Conservation (phyloP, 1,140 invertebrate genomes). For the Teleopsis dalmanni region DNA sequence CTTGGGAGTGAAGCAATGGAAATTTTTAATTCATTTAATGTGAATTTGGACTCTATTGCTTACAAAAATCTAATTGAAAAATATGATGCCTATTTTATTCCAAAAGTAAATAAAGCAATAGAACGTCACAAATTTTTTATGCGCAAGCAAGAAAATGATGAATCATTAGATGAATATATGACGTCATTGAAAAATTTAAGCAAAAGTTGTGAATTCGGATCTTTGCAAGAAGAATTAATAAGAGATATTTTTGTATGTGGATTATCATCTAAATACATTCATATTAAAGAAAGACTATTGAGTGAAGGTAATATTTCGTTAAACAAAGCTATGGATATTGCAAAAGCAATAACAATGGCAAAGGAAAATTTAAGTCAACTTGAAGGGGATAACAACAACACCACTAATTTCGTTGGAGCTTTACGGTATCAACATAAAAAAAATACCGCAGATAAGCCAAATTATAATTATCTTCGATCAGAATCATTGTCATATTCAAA, state of each 20-base stretch:
- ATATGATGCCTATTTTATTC: constrained; percentile 18
- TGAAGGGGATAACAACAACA: neutral
- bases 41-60: constrained; percentile 2
- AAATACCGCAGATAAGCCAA: no score
- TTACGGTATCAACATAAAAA: no score
- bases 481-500: no score
- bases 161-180: constrained; percentile 17
- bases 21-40: constrained; percentile 17
- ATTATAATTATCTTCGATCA: no score
- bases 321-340: constrained; percentile 2
- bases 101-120: constrained; percentile 21
- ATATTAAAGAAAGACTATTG: constrained; percentile 7
- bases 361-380: neutral
- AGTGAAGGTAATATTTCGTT: neutral
- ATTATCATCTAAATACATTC: neutral
- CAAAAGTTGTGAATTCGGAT: constrained; percentile 19
- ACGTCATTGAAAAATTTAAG: constrained; percentile 18
- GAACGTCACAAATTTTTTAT: constrained; percentile 25
- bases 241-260: constrained; percentile 18
- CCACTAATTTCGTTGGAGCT: neutral
- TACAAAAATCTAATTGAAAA: constrained; percentile 9
- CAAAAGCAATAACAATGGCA: neutral
- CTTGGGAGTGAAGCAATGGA: constrained; percentile 17
- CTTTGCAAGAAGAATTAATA: constrained; percentile 16
- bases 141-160: constrained; percentile 17